Percentiles rank a stretch among this genome's conserved stretches.
These are phyloP conservation scores for Carduelis carduelis DNA, from an alignment of 2,797 vertebrate genomes.

Conservation along the genomic window DNA sequence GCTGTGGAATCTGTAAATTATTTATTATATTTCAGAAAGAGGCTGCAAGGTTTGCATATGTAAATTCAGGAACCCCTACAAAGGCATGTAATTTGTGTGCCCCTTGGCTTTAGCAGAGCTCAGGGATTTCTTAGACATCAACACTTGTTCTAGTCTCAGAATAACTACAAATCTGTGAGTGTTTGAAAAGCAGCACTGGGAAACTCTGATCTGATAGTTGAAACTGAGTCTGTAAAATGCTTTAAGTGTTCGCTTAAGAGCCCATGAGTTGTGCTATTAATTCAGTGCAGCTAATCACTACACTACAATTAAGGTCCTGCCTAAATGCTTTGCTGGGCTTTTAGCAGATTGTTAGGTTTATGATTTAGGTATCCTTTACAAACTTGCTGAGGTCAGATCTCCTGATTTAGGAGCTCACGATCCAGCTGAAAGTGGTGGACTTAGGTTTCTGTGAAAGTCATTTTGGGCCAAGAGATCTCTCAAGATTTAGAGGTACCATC, in stretches of 20 bases:
- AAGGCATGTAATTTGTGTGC: background rate
- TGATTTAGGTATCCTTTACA: background rate
- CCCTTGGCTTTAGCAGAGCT: background rate
- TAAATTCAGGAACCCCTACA: background rate
- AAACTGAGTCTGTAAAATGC: background rate
- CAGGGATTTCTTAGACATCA: background rate
- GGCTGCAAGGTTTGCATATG: background rate
- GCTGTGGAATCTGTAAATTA: background rate
- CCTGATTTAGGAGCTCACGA: background rate
- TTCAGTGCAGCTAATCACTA: background rate
- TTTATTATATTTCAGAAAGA: background rate
- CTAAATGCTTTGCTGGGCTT: background rate
- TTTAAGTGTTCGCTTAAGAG: background rate
- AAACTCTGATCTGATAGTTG: background rate
- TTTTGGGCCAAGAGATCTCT: background rate
- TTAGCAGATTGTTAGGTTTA: background rate
- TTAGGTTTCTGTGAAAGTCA: background rate
- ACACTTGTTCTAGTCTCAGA: background rate
- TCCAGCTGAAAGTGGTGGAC: background rate
- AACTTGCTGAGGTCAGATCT: background rate
- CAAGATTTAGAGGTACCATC: background rate
- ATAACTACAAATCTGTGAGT: background rate
- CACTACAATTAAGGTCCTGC: background rate
- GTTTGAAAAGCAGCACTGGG: background rate
- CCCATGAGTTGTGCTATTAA: background rate